Base-by-base conservation (phyloP, 2,888 invertebrate genomes). In the Drosophila pegasa region DNA sequence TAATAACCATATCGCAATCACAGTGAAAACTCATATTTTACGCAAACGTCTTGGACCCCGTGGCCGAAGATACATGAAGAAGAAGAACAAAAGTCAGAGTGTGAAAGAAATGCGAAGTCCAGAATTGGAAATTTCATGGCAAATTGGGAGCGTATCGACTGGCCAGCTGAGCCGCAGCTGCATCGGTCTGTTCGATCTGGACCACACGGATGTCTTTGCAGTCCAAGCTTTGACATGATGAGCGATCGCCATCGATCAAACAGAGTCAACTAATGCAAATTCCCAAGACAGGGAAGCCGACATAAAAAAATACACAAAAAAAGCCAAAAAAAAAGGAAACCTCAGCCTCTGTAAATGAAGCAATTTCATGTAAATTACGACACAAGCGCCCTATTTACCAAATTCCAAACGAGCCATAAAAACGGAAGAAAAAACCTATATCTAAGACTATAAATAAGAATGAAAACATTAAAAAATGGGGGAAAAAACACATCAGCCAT, bases 311-410 rank as follows among this genome's bases (percentile, higher is more conserved):
- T 2, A 41, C 14, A 29, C 29, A 29, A 8, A 29, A 29, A 22
- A 29, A 29, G 14, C 1, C 3, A 22, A 27, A 9, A 4, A 2
- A 5, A 18, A 27, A 35, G 8, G 27, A 48, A 47, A 29, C 25
- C 29, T 18, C 47, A 45, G 12, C 74, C 72, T 59, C 41, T 27
- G 67, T 25, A 86, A 87, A 87, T 89, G 82, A 89, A 87, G 85
- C 75, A 85, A 87, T 87, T 87, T 87, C 89, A 87, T 89, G 88
- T 87, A 87, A 87, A 89, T 87, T 87, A 87, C 73, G 88, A 85
- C 87, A 87, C 89, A 87, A 76, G 86, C 87, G 78, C 85, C 74
- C 80, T 69, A 77, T 78, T 88, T 75, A 77, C 70, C 63, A 48
- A 75, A 48, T 41, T 20, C 75, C 73, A 87, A 88, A 88, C 85